A percentile compares a stretch with the other conserved stretches of the same genome.
Conservation (phyloP, 1,140 invertebrate species). For the Leptinotarsa defecta region DNA sequence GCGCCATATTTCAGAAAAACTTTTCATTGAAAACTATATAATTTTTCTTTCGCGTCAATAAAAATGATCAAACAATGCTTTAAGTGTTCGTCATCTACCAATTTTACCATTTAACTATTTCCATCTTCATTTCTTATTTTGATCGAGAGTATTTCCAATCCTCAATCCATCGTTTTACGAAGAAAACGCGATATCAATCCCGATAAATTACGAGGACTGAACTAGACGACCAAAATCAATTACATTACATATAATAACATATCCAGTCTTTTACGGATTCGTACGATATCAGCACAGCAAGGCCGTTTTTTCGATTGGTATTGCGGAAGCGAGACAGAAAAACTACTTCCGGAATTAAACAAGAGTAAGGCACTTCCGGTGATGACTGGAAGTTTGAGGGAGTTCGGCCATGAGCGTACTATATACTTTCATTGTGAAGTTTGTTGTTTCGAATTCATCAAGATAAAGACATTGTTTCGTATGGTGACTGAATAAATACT, state of each 20-base stretch:
- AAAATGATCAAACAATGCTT: too few relatives aligned
- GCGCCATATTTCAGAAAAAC: too few relatives aligned
- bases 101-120: too few relatives aligned
- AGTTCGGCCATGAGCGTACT: constrained; percentile 7
- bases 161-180: too few relatives aligned
- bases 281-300: too few relatives aligned
- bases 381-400: constrained; percentile 28
- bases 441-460: not conserved
- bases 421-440: not conserved
- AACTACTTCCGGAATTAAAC: constrained; percentile 47
- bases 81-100: too few relatives aligned
- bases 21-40: too few relatives aligned
- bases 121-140: too few relatives aligned
- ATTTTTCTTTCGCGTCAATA: too few relatives aligned
- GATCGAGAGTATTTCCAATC: too few relatives aligned
- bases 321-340: constrained; percentile 35
- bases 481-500: too few relatives aligned
- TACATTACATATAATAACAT: constrained; percentile 37
- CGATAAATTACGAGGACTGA: not conserved
- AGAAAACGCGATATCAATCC: not conserved
- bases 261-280: constrained; percentile 13
- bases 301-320: not conserved
- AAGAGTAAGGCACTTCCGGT: constrained; percentile 45
- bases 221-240: not conserved
- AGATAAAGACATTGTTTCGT: too few relatives aligned